Conservation (phyloP, 2,113 vertebrate genomes). For the Formicarius rufipectus region DNA sequence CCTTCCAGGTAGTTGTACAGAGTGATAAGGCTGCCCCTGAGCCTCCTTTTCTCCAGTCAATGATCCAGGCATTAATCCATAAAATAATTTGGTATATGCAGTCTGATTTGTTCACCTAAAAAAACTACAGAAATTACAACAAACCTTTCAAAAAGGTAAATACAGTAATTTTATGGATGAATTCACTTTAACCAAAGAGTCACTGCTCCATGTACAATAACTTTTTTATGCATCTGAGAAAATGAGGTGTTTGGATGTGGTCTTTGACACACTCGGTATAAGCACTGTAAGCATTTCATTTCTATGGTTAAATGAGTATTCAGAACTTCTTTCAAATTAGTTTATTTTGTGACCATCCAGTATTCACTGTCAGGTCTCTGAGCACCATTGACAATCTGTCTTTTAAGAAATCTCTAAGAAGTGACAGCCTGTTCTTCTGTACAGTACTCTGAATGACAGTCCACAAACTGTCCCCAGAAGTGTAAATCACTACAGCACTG, state of each 20-base stretch:
- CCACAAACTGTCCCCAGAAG: background rate
- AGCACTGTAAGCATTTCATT: background rate
- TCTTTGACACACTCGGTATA: background rate
- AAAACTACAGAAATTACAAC: background rate
- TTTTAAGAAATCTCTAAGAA: background rate
- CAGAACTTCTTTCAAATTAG: background rate
- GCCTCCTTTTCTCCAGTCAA: background rate
- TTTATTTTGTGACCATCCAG: background rate
- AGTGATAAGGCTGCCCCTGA: background rate
- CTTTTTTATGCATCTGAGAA: background rate
- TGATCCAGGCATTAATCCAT: background rate
- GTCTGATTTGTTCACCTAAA: background rate
- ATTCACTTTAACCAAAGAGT: background rate
- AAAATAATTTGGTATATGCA: background rate
- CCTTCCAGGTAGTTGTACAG: background rate
- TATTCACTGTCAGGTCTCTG: background rate
- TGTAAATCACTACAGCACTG: background rate
- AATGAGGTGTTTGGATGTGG: background rate
- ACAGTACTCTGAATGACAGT: background rate
- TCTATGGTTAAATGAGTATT: background rate
- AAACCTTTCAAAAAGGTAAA: background rate
- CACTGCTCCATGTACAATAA: background rate
- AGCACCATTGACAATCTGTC: background rate
- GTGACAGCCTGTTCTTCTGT: background rate
- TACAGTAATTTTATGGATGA: background rate